Evolutionary conservation across 2,888 invertebrate genomes (phyloP).

Genomic region (Drosophila siamana): DNA sequence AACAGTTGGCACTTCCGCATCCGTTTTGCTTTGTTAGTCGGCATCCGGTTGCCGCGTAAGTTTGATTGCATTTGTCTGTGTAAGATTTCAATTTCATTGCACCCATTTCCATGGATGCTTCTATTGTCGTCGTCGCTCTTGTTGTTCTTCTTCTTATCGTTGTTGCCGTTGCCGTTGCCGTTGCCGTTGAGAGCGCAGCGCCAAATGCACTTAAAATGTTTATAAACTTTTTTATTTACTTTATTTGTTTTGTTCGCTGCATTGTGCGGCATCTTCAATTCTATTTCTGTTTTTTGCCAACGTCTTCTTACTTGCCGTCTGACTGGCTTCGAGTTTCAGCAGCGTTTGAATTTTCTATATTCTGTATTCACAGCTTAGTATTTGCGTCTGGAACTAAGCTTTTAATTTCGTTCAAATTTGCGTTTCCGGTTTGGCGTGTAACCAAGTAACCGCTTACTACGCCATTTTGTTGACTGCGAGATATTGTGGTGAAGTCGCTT

Average conservation of each 20-base stretch:
- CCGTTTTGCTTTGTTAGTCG: conserved; percentile 69
- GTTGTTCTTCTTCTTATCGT: conserved; percentile 6
- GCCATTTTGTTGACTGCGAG: conserved; percentile 24
- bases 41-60: conserved; percentile 51
- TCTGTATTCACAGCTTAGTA: conserved; percentile 19
- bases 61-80: conserved; percentile 52
- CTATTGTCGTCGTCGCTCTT: conserved; percentile 25
- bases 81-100: conserved; percentile 72
- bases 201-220: conserved; percentile 75
- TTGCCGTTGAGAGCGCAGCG: conserved; percentile 28
- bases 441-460: conserved; percentile 47
- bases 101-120: conserved; percentile 54
- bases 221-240: conserved; percentile 63
- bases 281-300: conserved; percentile 60
- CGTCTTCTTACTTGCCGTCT: conserved; percentile 36
- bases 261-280: conserved; percentile 45
- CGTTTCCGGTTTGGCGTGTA: conserved; percentile 45
- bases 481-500: conserved; percentile 13
- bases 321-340: conserved; percentile 6
- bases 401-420: conserved; percentile 58
- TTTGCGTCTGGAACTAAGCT: conserved; percentile 40
- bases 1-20: conserved; percentile 63
- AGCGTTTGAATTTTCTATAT: background rate
- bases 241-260: conserved; percentile 54
- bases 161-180: background rate